These are phyloP conservation scores for Pseudochirops corinnae DNA, from an alignment of 2,797 vertebrate genomes.

Conservation along the genomic window DNA sequence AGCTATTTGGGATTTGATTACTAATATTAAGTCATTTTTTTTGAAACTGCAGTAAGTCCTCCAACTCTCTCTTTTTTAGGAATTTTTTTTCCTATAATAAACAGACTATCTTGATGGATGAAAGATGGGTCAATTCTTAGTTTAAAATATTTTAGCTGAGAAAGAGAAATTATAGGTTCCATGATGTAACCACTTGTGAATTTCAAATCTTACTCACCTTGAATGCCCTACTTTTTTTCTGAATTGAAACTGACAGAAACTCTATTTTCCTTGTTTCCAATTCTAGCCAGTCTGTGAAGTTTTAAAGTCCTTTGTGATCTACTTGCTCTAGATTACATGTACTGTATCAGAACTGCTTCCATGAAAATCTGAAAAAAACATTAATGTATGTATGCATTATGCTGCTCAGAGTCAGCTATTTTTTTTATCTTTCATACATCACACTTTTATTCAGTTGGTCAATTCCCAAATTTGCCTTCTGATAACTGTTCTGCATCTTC, in stretches of 20 bases:
- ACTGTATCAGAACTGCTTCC: neutral
- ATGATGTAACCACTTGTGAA: neutral
- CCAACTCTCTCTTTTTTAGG: neutral
- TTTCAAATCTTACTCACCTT: neutral
- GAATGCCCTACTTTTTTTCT: slow-evolving; percentile 8
- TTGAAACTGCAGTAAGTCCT: neutral
- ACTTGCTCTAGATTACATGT: neutral
- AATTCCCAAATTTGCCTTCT: too few relatives aligned
- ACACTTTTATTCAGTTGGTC: too few relatives aligned
- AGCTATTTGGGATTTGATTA: neutral
- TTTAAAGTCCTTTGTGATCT: neutral
- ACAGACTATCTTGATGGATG: neutral
- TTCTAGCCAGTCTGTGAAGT: neutral
- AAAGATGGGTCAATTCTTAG: neutral
- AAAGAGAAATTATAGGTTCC: neutral
- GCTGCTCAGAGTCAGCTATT: neutral
- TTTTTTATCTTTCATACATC: too few relatives aligned
- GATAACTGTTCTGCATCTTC: too few relatives aligned
- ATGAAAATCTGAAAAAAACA: neutral
- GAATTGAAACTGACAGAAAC: slow-evolving; percentile 2
- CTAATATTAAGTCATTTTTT: neutral
- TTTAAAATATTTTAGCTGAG: neutral
- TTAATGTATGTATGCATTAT: neutral
- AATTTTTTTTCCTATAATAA: neutral
- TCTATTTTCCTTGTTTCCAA: neutral